Evolutionary conservation across 1,140 invertebrate species (phyloP).

Genomic region (Cydia pomonella): DNA sequence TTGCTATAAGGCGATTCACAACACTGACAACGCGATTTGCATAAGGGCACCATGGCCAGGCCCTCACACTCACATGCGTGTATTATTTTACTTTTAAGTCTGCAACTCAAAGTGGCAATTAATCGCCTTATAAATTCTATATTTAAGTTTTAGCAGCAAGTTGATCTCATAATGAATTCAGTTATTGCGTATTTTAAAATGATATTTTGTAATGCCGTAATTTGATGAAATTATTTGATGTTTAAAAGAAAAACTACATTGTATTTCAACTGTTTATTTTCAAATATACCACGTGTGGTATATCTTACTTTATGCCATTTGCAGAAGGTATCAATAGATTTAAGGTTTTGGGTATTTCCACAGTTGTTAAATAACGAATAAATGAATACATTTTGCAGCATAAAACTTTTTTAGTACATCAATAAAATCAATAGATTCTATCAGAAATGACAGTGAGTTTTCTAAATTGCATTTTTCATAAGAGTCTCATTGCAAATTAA

Average conservation of each 20-base stretch:
- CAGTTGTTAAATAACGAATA: neutral
- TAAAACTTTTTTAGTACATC: neutral
- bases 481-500: no score
- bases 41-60: no score
- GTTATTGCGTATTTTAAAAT: neutral
- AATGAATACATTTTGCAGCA: neutral
- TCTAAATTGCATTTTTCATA: no score
- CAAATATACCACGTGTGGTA: neutral
- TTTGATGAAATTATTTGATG: neutral
- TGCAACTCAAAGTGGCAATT: no score
- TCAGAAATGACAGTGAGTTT: neutral
- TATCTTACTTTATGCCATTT: neutral
- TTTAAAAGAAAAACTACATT: conserved; percentile 1
- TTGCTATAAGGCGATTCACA: no score
- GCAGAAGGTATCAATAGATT: neutral
- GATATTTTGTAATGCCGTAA: neutral
- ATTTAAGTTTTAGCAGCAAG: neutral
- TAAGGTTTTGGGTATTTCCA: neutral
- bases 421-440: neutral
- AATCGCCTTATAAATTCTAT: neutral
- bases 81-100: no score
- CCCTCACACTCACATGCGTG: no score
- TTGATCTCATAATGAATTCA: neutral
- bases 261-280: conserved; percentile 22
- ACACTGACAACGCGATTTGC: no score